Conservation (phyloP, 2,797 vertebrate species). For the Oceanodroma leucorhoa region DNA sequence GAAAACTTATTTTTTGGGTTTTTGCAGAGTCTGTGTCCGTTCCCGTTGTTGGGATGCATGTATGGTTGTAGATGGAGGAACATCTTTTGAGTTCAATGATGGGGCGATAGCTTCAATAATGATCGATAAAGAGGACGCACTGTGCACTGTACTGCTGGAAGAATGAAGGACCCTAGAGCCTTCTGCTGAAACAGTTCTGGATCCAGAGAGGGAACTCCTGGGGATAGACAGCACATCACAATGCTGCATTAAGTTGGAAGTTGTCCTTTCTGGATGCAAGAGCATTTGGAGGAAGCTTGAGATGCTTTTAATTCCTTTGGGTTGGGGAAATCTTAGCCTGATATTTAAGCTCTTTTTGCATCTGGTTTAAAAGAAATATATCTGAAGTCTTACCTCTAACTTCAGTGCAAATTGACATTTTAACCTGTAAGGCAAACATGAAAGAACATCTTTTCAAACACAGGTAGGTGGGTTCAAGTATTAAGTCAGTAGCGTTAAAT, state of each 20-base stretch:
- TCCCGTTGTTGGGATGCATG: conserved; percentile 95
- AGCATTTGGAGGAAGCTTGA: conserved; percentile 27
- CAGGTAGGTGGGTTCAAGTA: conserved; percentile 40
- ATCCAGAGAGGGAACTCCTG: neutral
- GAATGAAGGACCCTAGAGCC: conserved; percentile 44
- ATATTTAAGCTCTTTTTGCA: conserved; percentile 19
- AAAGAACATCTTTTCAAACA: conserved; percentile 41
- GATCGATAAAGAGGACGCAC: conserved; percentile 84
- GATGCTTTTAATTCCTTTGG: conserved; percentile 47
- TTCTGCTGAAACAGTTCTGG: neutral
- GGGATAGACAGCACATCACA: neutral
- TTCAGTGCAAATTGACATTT: conserved; percentile 23
- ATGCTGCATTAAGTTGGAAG: neutral
- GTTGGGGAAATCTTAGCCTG: conserved; percentile 27
- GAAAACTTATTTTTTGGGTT: neutral
- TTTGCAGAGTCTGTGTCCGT: conserved; percentile 83
- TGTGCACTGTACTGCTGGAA: conserved; percentile 85
- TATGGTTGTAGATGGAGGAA: conserved; percentile 94
- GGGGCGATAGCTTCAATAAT: conserved; percentile 89
- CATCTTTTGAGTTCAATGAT: conserved; percentile 93
- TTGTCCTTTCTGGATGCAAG: conserved; percentile 7
- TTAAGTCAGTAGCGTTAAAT: conserved; percentile 59
- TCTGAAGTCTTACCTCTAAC: conserved; percentile 25
- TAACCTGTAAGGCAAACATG: conserved; percentile 3
- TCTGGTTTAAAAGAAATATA: conserved; percentile 2